A percentile compares a stretch with the other conserved stretches of the same genome.
Evolutionary conservation across 2,888 invertebrate species (phyloP).

Genomic region (Chrysolina americana): DNA sequence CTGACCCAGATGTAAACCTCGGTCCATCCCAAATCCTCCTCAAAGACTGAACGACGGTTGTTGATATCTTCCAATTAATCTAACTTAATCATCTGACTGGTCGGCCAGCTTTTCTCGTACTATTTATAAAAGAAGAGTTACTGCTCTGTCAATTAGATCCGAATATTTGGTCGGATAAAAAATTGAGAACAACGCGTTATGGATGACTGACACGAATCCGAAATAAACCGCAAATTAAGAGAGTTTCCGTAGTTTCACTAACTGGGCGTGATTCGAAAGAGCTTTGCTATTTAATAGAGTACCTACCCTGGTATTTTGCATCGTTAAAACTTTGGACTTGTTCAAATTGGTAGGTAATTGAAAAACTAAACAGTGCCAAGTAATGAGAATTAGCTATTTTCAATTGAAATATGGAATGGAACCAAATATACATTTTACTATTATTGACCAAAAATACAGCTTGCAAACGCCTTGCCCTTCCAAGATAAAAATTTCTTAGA

Average conservation of each 20-base stretch:
- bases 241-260: constrained; percentile 20
- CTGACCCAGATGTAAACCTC: constrained; percentile 8
- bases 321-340: background rate
- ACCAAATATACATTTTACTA: too few relatives aligned
- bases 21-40: background rate
- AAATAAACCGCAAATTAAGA: constrained; percentile 45
- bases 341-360: background rate
- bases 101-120: constrained; percentile 49
- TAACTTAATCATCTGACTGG: constrained; percentile 48
- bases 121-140: constrained; percentile 56
- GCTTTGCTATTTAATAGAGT: constrained; percentile 6
- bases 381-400: too few relatives aligned
- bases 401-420: too few relatives aligned
- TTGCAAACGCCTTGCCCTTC: too few relatives aligned
- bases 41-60: constrained; percentile 32
- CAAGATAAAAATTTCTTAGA: too few relatives aligned
- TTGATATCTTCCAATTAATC: constrained; percentile 46
- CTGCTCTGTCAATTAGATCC: constrained; percentile 55
- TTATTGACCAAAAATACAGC: too few relatives aligned
- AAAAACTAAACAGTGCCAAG: too few relatives aligned
- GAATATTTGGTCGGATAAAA: constrained; percentile 43
- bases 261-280: constrained; percentile 20
- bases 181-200: constrained; percentile 38
- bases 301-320: constrained; percentile 4
- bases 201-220: constrained; percentile 28